Evolutionary conservation across 2,797 vertebrate genomes (phyloP).

Genomic region (Champsocephalus gunnari): DNA sequence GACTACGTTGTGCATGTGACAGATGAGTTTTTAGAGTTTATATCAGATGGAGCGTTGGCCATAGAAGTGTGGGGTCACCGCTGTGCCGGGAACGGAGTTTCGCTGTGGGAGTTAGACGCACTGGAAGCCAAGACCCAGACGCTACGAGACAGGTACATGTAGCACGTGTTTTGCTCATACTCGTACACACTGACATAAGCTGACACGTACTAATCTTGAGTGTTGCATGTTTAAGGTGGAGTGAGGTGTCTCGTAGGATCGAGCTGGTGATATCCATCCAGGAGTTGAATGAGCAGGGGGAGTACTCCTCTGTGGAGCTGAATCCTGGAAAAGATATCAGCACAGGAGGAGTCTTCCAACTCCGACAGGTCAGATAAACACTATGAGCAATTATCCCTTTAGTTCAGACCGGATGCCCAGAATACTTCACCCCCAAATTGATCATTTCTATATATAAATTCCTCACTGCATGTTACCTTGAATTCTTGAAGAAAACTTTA

Average conservation of each 20-base stretch:
- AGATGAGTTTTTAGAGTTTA: constrained; percentile 98
- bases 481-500: no score
- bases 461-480: no score
- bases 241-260: constrained; percentile 94
- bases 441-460: no score
- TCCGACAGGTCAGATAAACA: constrained; percentile 89
- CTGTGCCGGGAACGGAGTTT: constrained; percentile 91
- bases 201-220: constrained; percentile 28
- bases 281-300: constrained; percentile 96
- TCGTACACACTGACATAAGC: background rate
- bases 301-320: constrained; percentile 93
- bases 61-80: constrained; percentile 99
- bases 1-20: constrained; percentile 93
- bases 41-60: constrained; percentile 94
- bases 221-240: constrained; percentile 87
- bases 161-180: background rate
- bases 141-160: constrained; percentile 90
- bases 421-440: no score
- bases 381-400: constrained; percentile 11
- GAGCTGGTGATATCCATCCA: constrained; percentile 95
- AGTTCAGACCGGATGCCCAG: constrained; percentile 9
- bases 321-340: constrained; percentile 93
- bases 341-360: constrained; percentile 96
- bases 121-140: constrained; percentile 95
- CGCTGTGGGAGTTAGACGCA: constrained; percentile 92